Evolutionary conservation across 2,113 vertebrate species (phyloP).

Genomic region (Eptesicus fuscus): DNA sequence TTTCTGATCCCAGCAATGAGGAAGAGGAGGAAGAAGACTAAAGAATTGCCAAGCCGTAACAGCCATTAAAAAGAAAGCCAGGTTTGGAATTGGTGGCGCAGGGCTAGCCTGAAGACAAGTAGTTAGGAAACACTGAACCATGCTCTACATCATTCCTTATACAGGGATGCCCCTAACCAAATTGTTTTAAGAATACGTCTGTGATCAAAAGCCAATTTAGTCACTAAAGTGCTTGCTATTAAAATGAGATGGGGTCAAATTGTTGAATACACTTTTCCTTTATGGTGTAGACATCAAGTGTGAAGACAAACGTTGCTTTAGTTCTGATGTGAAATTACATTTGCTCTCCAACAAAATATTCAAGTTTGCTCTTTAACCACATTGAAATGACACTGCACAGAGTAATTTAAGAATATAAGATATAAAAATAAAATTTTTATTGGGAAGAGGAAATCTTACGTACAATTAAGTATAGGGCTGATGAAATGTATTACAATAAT

Average conservation of each 20-base stretch:
- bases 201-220: neutral
- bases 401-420: conserved; percentile 42
- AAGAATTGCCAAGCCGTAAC: neutral
- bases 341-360: conserved; percentile 4
- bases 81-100: neutral
- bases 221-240: neutral
- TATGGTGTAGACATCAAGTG: neutral
- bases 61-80: neutral
- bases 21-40: neutral
- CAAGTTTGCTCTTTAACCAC: conserved; percentile 17
- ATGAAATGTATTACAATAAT: conserved; percentile 37
- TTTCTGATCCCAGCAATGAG: neutral
- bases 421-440: conserved; percentile 47
- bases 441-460: neutral
- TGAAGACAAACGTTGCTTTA: neutral
- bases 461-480: neutral
- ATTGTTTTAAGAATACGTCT: neutral
- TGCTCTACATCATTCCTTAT: neutral
- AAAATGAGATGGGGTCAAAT: neutral
- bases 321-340: neutral
- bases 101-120: neutral
- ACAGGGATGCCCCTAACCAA: neutral
- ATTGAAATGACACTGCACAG: neutral
- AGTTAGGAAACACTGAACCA: neutral
- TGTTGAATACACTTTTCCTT: neutral